These are phyloP conservation scores for Pelmatolapia mariae DNA, from an alignment of 2,113 vertebrate genomes.

Conservation along the genomic window DNA sequence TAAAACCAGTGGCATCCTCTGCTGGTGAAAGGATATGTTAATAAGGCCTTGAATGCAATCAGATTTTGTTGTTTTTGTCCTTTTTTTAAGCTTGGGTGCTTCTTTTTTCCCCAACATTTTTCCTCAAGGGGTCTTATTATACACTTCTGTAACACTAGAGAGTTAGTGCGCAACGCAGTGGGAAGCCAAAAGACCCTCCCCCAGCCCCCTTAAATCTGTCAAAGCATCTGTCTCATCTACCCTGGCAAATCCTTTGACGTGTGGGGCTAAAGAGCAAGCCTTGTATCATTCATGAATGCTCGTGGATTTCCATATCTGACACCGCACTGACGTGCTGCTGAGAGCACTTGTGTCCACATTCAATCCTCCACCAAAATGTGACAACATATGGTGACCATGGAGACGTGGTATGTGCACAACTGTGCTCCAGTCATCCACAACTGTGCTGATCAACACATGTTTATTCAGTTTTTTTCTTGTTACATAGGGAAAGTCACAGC, in stretches of 20 bases:
- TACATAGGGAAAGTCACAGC: background rate
- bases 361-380: constrained; percentile 38
- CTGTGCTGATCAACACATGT: background rate
- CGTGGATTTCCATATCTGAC: constrained; percentile 74
- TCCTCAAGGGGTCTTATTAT: constrained; percentile 79
- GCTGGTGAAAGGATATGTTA: constrained; percentile 66
- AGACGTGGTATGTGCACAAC: constrained; percentile 9
- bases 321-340: constrained; percentile 48
- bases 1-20: constrained; percentile 66
- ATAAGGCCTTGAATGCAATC: constrained; percentile 67
- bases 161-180: constrained; percentile 59
- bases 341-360: constrained; percentile 55
- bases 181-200: constrained; percentile 61
- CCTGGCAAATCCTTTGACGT: constrained; percentile 70
- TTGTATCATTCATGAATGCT: constrained; percentile 70
- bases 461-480: background rate
- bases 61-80: constrained; percentile 66
- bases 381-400: constrained; percentile 52
- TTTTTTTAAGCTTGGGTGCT: constrained; percentile 58
- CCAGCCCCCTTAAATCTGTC: constrained; percentile 70
- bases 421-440: background rate
- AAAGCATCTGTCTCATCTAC: constrained; percentile 74
- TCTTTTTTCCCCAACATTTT: constrained; percentile 51
- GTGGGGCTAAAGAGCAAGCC: constrained; percentile 65
- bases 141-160: constrained; percentile 71